These are phyloP conservation scores for Pecten maximus DNA, from an alignment of 2,888 invertebrate species.

Conservation along the genomic window DNA sequence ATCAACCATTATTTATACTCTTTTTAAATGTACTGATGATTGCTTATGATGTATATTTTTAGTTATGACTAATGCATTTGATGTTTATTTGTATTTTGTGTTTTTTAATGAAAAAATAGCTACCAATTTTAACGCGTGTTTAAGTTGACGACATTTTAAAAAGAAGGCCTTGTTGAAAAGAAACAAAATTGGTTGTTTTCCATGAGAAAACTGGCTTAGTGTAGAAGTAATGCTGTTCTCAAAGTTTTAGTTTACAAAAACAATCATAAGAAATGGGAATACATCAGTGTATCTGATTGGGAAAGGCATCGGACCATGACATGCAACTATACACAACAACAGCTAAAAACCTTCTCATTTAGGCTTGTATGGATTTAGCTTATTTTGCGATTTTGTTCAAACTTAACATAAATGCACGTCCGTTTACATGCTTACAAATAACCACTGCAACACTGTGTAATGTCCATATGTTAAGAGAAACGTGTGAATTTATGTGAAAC, in stretches of 20 bases:
- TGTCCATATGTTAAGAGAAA: background rate
- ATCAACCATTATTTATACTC: too few species aligned
- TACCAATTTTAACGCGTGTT: background rate
- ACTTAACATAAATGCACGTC: background rate
- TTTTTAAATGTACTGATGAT: too few species aligned
- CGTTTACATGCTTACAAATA: background rate
- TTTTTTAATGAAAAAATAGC: background rate
- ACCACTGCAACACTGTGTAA: background rate
- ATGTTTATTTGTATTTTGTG: background rate
- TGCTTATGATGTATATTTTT: background rate
- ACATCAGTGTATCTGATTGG: background rate
- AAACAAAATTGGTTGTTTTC: background rate
- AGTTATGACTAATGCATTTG: background rate
- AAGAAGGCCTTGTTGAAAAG: background rate
- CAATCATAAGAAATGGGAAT: background rate
- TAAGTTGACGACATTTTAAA: background rate
- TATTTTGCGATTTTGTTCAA: background rate
- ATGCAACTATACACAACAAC: background rate
- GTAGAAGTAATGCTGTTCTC: background rate
- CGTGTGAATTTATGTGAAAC: too few species aligned
- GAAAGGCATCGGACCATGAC: background rate
- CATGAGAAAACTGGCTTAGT: background rate
- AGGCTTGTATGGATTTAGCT: background rate
- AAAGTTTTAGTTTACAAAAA: background rate
- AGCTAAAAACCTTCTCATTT: background rate